These are phyloP conservation scores for Allophyes oxyacanthae DNA, from an alignment of 2,888 invertebrate species.

Conservation along the genomic window DNA sequence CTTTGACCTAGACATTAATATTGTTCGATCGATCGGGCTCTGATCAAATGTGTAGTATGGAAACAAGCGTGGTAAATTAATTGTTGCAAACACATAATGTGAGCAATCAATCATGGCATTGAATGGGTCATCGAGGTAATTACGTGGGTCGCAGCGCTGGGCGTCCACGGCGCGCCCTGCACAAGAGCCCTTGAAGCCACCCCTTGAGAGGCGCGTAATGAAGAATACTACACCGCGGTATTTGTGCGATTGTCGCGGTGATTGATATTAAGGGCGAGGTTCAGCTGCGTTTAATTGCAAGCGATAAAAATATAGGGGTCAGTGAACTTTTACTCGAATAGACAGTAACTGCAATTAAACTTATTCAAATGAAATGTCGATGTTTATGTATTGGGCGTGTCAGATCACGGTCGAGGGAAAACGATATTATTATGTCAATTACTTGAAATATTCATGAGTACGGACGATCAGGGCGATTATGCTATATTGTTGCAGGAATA, in stretches of 20 bases:
- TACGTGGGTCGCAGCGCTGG: constrained; percentile 3
- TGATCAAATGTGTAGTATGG: too few species aligned
- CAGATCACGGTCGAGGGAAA: constrained; percentile 14
- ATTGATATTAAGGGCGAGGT: constrained; percentile 7
- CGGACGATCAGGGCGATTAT: neutral
- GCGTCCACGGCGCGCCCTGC: constrained; percentile 9
- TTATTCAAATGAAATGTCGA: too few species aligned
- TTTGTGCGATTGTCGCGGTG: constrained; percentile 24
- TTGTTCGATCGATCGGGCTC: too few species aligned
- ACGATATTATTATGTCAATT: constrained; percentile 27
- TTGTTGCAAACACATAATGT: constrained; percentile 10
- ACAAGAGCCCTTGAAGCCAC: constrained; percentile 12
- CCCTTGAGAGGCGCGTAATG: constrained; percentile 20
- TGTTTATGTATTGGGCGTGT: constrained; percentile 12
- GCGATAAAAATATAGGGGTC: constrained; percentile 13
- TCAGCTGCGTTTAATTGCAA: constrained; percentile 25
- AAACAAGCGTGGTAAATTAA: too few species aligned
- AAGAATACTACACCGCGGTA: constrained; percentile 18
- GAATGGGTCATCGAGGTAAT: constrained; percentile 31
- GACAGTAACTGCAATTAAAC: too few species aligned
- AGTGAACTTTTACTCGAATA: constrained; percentile 1
- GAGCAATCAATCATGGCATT: constrained; percentile 40
- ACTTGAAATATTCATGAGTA: constrained; percentile 20
- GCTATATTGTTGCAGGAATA: constrained; percentile 4
- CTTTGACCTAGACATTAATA: too few species aligned